Evolutionary conservation across 2,797 vertebrate genomes (phyloP).

Genomic region (Discoglossus pictus): DNA sequence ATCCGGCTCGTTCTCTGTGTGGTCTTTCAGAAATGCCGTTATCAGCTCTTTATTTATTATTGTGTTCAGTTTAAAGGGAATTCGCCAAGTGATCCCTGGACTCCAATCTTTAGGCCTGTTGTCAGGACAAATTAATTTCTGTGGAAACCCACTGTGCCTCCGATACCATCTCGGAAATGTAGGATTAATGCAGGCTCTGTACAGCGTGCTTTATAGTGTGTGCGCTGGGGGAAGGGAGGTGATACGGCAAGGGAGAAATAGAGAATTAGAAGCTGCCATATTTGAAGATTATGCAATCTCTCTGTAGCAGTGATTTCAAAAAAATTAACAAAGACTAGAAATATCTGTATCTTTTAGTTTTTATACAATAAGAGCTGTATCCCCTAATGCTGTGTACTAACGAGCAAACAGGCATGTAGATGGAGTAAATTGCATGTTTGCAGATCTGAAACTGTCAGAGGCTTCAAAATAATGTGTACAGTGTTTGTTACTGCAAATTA

Average conservation of each 20-base stretch:
- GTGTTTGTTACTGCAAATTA: too few relatives aligned
- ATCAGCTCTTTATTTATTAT: conserved; percentile 71
- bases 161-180: conserved; percentile 72
- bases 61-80: conserved; percentile 70
- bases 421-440: too few relatives aligned
- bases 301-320: background rate
- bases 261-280: conserved; percentile 43
- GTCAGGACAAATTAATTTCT: conserved; percentile 80
- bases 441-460: too few relatives aligned
- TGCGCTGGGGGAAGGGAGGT: conserved; percentile 49
- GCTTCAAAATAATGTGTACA: too few relatives aligned
- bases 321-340: background rate
- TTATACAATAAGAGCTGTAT: too few relatives aligned
- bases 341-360: background rate
- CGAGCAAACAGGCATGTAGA: too few relatives aligned
- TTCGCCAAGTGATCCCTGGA: conserved; percentile 70
- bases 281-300: background rate
- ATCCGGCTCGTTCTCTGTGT: conserved; percentile 57
- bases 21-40: conserved; percentile 63
- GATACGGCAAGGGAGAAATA: conserved; percentile 37
- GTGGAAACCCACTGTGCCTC: conserved; percentile 69
- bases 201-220: conserved; percentile 62
- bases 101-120: conserved; percentile 74
- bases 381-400: too few relatives aligned
- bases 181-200: conserved; percentile 72